Evolutionary conservation across 2,888 invertebrate species (phyloP), one percentile per base, ranked within the genome.

Genomic region (Nebria brevicollis): DNA sequence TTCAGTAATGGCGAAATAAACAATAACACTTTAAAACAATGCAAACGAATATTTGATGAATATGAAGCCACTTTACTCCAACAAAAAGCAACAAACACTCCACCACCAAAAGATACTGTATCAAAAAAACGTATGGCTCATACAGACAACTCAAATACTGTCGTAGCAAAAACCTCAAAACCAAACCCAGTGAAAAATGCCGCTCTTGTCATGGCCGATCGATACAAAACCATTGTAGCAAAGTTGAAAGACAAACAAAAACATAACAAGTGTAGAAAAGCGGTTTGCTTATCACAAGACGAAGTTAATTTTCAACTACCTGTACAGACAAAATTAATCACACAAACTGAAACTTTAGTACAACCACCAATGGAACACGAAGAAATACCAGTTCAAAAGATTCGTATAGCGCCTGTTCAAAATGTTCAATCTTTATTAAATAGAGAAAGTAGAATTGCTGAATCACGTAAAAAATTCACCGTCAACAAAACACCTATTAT

Each of bases 331-430:
- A 13, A 34, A 34, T 34, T 34, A 34, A 34, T 34, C 34, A 0
- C 34, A 34, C 34, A 34, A 34, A 34, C 2, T 34, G 34, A 34
- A 34, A 34, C 4, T 34, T 34, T 34, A 34, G 5, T 34, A 2
- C 2, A 34, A 34, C 34, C 34, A 34, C 1, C 34, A 34, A 34
- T 34, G 34, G 34, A 34, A 34, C 34, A 34, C 1, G 34, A 34
- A 34, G 34, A 34, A 34, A 34, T 34, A 34, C 34, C 54, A 2
- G 54, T 2, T 54, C 54, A 3, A 11, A 54, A 54, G 8, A 13
- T 54, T 6, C 91, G 94, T 80, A 95, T 96, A 84, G 94, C 95
- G 34, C 95, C 95, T 85, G 95, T 95, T 74, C 93, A 94, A 79
- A 95, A 96, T 89, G 94, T 94, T 43, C 91, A 93, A 84, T 93